These are phyloP conservation scores for Murina feae DNA, from an alignment of 2,113 vertebrate genomes.

Conservation along the genomic window DNA sequence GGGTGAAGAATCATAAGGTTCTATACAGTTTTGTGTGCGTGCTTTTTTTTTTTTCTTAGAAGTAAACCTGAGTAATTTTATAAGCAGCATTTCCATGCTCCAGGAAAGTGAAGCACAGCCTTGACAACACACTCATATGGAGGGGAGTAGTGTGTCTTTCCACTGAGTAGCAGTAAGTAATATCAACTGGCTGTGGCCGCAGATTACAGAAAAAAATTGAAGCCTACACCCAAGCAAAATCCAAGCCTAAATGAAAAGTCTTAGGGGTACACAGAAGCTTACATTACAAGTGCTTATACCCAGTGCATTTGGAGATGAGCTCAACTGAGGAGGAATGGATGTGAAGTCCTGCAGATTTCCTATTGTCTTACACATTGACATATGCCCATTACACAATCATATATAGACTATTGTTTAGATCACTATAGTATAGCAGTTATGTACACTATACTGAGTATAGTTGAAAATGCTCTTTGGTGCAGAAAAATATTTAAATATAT, in stretches of 20 bases:
- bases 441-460: background rate
- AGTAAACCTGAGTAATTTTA: background rate
- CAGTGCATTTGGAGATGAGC: background rate
- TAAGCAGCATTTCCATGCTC: background rate
- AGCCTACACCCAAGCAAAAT: background rate
- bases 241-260: background rate
- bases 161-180: background rate
- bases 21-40: background rate
- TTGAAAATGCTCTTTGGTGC: background rate
- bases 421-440: background rate
- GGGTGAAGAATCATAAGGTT: background rate
- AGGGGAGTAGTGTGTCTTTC: background rate
- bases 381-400: background rate
- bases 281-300: too few species aligned
- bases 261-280: background rate
- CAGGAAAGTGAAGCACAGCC: background rate
- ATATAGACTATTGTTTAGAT: background rate
- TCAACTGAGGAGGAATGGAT: background rate
- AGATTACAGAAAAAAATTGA: background rate
- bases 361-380: background rate
- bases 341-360: background rate
- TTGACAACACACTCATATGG: background rate
- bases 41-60: background rate
- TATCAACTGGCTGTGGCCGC: background rate
- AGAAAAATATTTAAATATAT: background rate